Base-by-base conservation (phyloP, 2,888 invertebrate genomes). In the Kryphioiulus occultus region DNA sequence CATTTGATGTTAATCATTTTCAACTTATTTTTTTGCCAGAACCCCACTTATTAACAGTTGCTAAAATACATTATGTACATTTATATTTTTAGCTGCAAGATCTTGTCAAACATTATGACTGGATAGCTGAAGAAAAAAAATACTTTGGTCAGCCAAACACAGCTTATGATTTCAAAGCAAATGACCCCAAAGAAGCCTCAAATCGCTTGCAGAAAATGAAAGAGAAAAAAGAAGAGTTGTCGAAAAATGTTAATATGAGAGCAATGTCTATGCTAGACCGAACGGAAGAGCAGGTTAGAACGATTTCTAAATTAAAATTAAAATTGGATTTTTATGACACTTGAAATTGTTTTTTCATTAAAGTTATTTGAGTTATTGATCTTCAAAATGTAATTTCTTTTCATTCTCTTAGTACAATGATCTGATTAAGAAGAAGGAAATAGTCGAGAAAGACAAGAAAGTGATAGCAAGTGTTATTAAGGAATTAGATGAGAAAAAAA, bases 401-500 rank as follows among this genome's bases (percentile, higher is more conserved):
- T 15, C 12, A 32, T 30, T 78, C 32, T 90, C 91, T 32, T 92
- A 95, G 93, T 95, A 94, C 90, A 93, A 94, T 90, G 95, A 95
- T 89, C 93, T 96, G 90, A 92, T 95, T 92, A 94, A 94, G 89
- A 96, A 95, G 91, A 94, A 95, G 91, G 92, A 93, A 89, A 95
- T 95, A 88, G 95, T 97, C 2, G 94, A 95, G 90, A 93, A 94
- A 89, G 97, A 98, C 91, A 95, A 95, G 90, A 93, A 93, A 30
- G 95, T 95, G 90, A 94, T 98, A 82, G 92, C 94, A 82, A 93
- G 95, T 87, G 95, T 97, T 26, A 98, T 99, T 91, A 93, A 94
- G 30, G 96, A 96, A 91, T 93, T 99, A 91, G 99, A 99, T 92
- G 95, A 95, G 90, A 96, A 98, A 93, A 99, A 99, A 92, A 95